Evolutionary conservation across 2,797 vertebrate genomes (phyloP).

Genomic region (Apogon hyalosoma): DNA sequence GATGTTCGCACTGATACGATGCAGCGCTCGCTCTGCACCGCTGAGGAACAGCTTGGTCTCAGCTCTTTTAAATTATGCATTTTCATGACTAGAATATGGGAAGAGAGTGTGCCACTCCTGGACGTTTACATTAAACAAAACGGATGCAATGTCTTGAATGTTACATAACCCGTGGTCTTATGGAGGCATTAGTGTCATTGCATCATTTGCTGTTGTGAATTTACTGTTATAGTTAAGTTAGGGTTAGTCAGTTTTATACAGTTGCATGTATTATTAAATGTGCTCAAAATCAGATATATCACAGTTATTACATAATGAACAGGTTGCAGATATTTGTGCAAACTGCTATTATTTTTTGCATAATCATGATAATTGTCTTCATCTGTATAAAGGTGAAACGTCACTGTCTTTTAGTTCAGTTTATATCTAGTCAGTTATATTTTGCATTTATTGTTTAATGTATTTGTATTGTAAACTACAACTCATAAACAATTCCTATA

Average conservation of each 20-base stretch:
- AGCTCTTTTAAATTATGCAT: slow-evolving; percentile 73
- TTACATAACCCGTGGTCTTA: slow-evolving; percentile 24
- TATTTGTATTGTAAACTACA: too few species aligned
- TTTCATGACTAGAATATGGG: slow-evolving; percentile 58
- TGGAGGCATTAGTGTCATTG: slow-evolving; percentile 1
- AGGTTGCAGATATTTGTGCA: too few species aligned
- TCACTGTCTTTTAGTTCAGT: not conserved
- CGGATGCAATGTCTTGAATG: slow-evolving; percentile 23
- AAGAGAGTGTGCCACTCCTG: slow-evolving; percentile 45
- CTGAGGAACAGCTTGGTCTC: slow-evolving; percentile 65
- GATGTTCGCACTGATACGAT: slow-evolving; percentile 65
- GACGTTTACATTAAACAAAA: slow-evolving; percentile 65
- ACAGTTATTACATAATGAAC: too few species aligned
- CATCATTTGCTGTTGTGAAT: not conserved
- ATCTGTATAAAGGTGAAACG: too few species aligned
- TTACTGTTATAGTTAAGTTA: too few species aligned
- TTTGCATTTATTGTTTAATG: too few species aligned
- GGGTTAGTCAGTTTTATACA: too few species aligned
- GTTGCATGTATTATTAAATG: too few species aligned
- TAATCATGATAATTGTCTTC: too few species aligned
- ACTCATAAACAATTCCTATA: too few species aligned
- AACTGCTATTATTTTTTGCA: too few species aligned
- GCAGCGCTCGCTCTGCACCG: slow-evolving; percentile 50
- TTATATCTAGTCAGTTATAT: not conserved
- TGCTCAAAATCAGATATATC: too few species aligned